phyloP scores from a whole-genome alignment of 2,113 vertebrate species.

The Phylloscopus trochiloides region DNA sequence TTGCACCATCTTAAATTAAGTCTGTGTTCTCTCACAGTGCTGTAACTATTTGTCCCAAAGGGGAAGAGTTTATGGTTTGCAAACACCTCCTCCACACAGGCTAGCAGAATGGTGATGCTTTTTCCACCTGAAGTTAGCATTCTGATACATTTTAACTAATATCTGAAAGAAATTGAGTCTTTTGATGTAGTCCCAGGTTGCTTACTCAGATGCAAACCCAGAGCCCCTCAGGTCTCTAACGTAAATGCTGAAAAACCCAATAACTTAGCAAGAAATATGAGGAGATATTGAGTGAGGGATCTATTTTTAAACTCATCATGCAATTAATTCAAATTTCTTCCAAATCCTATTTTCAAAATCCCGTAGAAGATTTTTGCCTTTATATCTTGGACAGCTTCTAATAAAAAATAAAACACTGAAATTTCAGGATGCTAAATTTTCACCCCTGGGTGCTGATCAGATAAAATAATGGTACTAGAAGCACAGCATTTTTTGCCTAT shows the following conservation, averaged over 20 bases:
- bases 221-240: not conserved
- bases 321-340: not conserved
- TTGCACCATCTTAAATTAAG: not conserved
- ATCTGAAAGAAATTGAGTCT: not conserved
- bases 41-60: not conserved
- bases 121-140: not conserved
- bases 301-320: not conserved
- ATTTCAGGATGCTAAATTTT: not conserved
- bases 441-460: not conserved
- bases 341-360: not conserved
- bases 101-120: not conserved
- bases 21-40: not conserved
- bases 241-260: not conserved
- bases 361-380: not conserved
- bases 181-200: not conserved
- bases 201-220: not conserved
- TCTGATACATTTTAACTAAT: not conserved
- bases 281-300: accelerated
- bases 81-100: not conserved
- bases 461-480: not conserved
- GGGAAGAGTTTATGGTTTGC: not conserved
- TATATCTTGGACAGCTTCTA: not conserved
- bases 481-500: not conserved
- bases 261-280: not conserved
- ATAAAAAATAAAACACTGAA: not conserved